Conservation (phyloP, 2,888 invertebrate genomes). For the Ochropleura plecta region DNA sequence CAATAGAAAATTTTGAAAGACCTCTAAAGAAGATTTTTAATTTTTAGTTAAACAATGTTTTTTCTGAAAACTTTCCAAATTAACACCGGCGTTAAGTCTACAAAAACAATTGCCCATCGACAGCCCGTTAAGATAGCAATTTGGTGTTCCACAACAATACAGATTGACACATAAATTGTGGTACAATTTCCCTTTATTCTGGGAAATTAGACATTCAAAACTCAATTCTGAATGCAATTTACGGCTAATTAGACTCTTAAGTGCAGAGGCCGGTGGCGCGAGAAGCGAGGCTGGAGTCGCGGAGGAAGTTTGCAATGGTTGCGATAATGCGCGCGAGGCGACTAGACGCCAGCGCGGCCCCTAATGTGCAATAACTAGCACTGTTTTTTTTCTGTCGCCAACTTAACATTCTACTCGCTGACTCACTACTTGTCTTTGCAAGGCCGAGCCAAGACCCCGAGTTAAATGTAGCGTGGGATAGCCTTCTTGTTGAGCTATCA, state of each 20-base stretch:
- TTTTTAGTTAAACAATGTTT: constrained; percentile 32
- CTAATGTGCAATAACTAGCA: constrained; percentile 77
- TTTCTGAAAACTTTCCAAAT: constrained; percentile 44
- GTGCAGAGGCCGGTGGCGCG: constrained; percentile 78
- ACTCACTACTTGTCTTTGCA: constrained; percentile 56
- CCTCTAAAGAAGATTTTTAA: neutral
- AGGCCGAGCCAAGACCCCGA: constrained; percentile 19
- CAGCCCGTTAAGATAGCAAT: constrained; percentile 61
- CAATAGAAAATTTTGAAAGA: neutral
- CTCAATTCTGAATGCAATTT: constrained; percentile 87
- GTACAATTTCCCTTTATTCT: constrained; percentile 84
- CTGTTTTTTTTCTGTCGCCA: constrained; percentile 73
- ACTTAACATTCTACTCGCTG: constrained; percentile 61
- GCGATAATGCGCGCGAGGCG: constrained; percentile 75
- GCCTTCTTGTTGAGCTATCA: constrained; percentile 29
- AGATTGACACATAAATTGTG: constrained; percentile 82
- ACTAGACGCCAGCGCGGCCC: constrained; percentile 63
- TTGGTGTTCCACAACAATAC: constrained; percentile 74
- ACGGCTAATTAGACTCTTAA: constrained; percentile 88
- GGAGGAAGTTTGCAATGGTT: constrained; percentile 80
- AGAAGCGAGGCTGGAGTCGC: constrained; percentile 67
- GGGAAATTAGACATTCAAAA: constrained; percentile 87
- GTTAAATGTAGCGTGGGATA: constrained; percentile 50
- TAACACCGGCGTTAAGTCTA: constrained; percentile 55
- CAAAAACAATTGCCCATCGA: constrained; percentile 62